Conservation (phyloP, 2,888 invertebrate genomes). For the Epirrhoe alternata region DNA sequence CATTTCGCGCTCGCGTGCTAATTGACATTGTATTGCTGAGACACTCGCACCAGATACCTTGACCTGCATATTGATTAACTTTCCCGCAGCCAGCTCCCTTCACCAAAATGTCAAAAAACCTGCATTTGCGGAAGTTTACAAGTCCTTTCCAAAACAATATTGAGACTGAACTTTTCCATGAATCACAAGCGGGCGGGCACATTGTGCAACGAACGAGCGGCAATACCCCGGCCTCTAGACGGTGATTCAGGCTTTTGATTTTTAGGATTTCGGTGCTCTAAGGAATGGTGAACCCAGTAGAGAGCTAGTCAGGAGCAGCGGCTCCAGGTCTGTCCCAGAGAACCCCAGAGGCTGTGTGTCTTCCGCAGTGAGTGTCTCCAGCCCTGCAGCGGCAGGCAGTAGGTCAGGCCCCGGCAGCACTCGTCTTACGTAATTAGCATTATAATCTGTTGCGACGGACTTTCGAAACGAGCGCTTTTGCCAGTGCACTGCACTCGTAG, state of each 20-base stretch:
- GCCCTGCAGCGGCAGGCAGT: not conserved
- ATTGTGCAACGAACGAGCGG: not conserved
- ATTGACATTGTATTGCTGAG: conserved; percentile 29
- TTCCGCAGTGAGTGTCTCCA: not conserved
- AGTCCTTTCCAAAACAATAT: not conserved
- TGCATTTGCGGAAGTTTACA: conserved; percentile 5
- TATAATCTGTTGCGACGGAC: conserved; percentile 16
- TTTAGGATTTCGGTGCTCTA: not conserved
- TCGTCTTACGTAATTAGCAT: conserved; percentile 16
- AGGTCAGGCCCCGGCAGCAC: not conserved
- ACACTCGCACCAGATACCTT: conserved; percentile 17
- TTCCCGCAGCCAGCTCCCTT: conserved; percentile 5
- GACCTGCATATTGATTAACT: conserved; percentile 25
- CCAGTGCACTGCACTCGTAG: not conserved
- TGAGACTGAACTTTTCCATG: not conserved
- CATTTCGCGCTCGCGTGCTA: conserved; percentile 15
- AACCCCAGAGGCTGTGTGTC: not conserved
- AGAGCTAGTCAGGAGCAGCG: no score
- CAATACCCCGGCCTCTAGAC: not conserved
- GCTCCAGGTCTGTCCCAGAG: no score
- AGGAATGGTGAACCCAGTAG: not conserved
- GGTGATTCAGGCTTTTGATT: not conserved
- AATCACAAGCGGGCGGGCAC: not conserved
- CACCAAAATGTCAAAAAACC: conserved; percentile 8
- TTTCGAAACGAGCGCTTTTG: conserved; percentile 12